Evolutionary conservation across 2,888 invertebrate genomes (phyloP).

Genomic region (Scaptomyza reducta): DNA sequence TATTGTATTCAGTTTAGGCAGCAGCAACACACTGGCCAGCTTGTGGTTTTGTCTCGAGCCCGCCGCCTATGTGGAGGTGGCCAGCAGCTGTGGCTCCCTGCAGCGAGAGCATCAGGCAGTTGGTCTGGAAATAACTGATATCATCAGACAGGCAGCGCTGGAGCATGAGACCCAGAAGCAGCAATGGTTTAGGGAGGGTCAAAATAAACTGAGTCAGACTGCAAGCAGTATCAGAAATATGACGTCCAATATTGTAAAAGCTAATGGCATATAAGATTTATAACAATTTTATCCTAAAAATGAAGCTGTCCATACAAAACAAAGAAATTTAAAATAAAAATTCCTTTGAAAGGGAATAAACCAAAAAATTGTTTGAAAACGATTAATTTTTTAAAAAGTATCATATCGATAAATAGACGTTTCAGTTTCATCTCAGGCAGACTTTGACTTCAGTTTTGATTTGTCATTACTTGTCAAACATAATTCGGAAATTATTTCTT

Average conservation of each 20-base stretch:
- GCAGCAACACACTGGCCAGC: conserved; percentile 38
- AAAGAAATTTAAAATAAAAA: too few species aligned
- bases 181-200: conserved; percentile 18
- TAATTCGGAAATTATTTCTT: neutral
- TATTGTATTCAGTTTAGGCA: conserved; percentile 37
- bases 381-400: neutral
- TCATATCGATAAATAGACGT: neutral
- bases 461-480: neutral
- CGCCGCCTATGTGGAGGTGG: conserved; percentile 58
- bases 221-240: neutral
- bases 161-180: conserved; percentile 53
- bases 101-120: conserved; percentile 4
- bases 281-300: neutral
- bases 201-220: neutral
- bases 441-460: conserved; percentile 13
- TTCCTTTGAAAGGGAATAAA: neutral
- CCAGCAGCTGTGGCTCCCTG: conserved; percentile 7
- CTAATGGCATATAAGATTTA: neutral
- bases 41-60: conserved; percentile 42
- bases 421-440: conserved; percentile 2
- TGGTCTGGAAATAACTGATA: conserved; percentile 34
- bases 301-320: too few species aligned
- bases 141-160: conserved; percentile 54
- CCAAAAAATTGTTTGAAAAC: neutral
- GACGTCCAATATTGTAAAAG: neutral